Evolutionary conservation across 2,888 invertebrate genomes (phyloP).

Genomic region (Hoplodrina blanda): DNA sequence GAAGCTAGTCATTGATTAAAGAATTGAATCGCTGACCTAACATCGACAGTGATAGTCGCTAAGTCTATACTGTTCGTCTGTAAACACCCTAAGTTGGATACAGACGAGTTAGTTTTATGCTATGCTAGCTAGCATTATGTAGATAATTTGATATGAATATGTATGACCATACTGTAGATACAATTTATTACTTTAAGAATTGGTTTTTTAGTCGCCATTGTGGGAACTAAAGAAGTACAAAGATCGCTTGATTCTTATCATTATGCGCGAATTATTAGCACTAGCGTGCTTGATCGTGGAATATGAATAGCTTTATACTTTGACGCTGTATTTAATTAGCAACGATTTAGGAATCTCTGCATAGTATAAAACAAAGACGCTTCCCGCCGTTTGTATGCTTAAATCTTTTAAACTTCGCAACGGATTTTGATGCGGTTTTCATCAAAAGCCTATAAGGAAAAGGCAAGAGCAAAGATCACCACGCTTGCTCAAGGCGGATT

Average conservation of each 20-base stretch:
- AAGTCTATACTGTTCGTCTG: background rate
- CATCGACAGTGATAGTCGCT: background rate
- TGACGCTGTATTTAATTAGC: background rate
- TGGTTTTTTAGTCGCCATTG: conserved; percentile 37
- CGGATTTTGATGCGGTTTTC: too few relatives aligned
- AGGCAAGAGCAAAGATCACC: too few relatives aligned
- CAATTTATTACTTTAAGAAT: conserved; percentile 44
- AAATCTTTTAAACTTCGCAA: too few relatives aligned
- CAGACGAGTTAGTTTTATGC: conserved; percentile 13
- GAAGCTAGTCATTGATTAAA: background rate
- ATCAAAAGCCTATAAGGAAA: too few relatives aligned
- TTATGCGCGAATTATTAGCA: conserved; percentile 26
- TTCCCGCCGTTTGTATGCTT: too few relatives aligned
- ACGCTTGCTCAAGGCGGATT: too few relatives aligned
- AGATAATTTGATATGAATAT: conserved; percentile 42
- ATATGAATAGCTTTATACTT: background rate
- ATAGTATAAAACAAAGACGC: too few relatives aligned
- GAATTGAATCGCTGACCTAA: background rate
- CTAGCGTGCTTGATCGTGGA: conserved; percentile 18
- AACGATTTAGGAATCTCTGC: background rate
- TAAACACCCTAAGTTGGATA: conserved; percentile 4
- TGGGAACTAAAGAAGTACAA: conserved; percentile 29
- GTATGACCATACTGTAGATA: conserved; percentile 30
- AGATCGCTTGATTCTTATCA: conserved; percentile 34
- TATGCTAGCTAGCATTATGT: conserved; percentile 29